Conservation (phyloP, 2,888 invertebrate species). For the Seira ritae region DNA sequence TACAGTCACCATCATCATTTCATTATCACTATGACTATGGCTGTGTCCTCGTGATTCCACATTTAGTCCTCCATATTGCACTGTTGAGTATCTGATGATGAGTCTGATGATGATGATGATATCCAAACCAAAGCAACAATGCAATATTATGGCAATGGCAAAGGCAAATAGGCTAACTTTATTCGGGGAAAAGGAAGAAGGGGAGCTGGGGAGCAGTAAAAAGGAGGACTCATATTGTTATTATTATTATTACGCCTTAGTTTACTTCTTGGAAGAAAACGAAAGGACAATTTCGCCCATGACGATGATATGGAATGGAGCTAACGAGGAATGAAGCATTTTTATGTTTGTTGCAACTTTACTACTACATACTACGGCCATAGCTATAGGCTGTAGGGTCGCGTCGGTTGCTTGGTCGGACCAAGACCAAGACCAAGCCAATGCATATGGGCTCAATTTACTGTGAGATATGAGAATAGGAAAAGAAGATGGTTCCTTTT, state of each 20-base stretch:
- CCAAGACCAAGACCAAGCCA: too few relatives aligned
- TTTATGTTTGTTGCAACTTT: slow-evolving; percentile 6
- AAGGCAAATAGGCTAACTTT: too few relatives aligned
- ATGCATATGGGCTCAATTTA: slow-evolving; percentile 21
- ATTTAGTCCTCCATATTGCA: not conserved
- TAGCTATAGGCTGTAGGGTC: too few relatives aligned
- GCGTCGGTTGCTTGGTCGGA: too few relatives aligned
- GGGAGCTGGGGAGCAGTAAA: slow-evolving; percentile 15
- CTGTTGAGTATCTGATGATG: slow-evolving; percentile 17
- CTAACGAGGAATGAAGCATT: slow-evolving; percentile 21
- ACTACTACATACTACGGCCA: too few relatives aligned
- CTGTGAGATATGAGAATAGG: slow-evolving; percentile 18
- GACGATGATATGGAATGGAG: too few relatives aligned
- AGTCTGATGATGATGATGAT: slow-evolving; percentile 10
- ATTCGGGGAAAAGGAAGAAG: too few relatives aligned
- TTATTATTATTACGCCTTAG: slow-evolving; percentile 21
- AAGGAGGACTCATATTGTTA: slow-evolving; percentile 15
- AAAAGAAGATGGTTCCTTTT: slow-evolving; percentile 10
- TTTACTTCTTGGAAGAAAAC: slow-evolving; percentile 13
- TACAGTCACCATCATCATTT: too few relatives aligned
- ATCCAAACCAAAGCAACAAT: too few relatives aligned
- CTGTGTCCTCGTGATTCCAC: slow-evolving; percentile 6
- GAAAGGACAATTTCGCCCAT: slow-evolving; percentile 5
- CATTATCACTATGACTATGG: not conserved
- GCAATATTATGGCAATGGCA: too few relatives aligned